Percentiles rank a stretch among this genome's conserved stretches.
Conservation (phyloP, 1,140 invertebrate species). For the Drosophila saltans region DNA sequence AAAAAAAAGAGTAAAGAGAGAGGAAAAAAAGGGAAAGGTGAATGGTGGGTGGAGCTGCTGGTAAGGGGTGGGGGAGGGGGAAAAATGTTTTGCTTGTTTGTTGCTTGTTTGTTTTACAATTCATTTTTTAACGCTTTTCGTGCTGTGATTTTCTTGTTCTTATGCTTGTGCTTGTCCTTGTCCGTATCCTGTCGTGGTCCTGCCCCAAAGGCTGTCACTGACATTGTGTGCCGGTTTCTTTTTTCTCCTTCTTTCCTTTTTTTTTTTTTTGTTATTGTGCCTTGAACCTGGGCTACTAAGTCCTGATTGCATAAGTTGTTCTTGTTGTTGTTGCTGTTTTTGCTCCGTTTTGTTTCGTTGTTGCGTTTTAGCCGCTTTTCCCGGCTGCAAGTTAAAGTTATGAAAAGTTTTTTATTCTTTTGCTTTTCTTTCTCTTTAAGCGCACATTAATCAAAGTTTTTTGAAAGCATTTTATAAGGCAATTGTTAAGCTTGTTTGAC, state of each 20-base stretch:
- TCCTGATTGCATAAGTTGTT: conserved; percentile 74
- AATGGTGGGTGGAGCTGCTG: too few relatives aligned
- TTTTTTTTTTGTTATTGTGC: conserved; percentile 12
- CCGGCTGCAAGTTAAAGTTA: conserved; percentile 73
- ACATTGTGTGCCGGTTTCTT: neutral
- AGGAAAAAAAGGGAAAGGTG: neutral
- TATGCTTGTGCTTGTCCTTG: conserved; percentile 1
- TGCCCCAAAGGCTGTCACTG: conserved; percentile 9
- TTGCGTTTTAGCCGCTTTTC: conserved; percentile 12
- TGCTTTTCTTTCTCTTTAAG: conserved; percentile 74
- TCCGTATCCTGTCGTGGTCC: conserved; percentile 3
- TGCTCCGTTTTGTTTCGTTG: conserved; percentile 51
- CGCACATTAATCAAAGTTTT: conserved; percentile 81
- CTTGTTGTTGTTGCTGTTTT: conserved; percentile 69
- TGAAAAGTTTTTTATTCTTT: conserved; percentile 69
- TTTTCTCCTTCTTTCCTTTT: neutral
- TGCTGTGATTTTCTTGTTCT: conserved; percentile 69
- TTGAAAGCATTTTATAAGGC: conserved; percentile 76
- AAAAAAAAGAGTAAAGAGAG: too few relatives aligned
- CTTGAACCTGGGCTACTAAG: conserved; percentile 41
- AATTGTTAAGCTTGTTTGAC: conserved; percentile 73
- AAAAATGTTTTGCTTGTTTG: conserved; percentile 76
- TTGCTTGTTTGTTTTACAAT: conserved; percentile 79
- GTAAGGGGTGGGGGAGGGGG: conserved; percentile 26
- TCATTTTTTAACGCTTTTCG: conserved; percentile 77